A percentile compares a stretch with the other conserved stretches of the same genome.
Evolutionary conservation across 2,113 vertebrate species (phyloP).

Genomic region (Agelaius tricolor): DNA sequence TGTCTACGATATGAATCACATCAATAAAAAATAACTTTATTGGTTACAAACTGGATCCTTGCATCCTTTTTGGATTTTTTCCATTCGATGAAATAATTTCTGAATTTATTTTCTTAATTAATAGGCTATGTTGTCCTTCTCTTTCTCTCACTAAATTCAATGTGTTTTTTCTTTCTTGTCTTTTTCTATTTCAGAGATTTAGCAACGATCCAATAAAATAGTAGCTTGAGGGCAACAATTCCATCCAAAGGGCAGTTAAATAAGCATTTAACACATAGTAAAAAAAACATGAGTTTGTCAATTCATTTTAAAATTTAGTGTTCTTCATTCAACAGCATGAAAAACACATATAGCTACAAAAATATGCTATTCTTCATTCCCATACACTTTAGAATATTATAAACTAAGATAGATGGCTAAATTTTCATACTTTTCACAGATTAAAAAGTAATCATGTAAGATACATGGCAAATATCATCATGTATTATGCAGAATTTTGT

Average conservation of each 20-base stretch:
- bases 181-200: background rate
- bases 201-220: background rate
- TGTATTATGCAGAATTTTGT: background rate
- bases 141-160: background rate
- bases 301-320: background rate
- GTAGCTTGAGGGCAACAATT: background rate
- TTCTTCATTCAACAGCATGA: background rate
- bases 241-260: background rate
- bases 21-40: background rate
- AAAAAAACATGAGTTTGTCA: background rate
- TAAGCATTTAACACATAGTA: background rate
- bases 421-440: background rate
- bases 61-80: background rate
- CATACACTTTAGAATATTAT: background rate
- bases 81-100: background rate
- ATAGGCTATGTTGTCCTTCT: background rate
- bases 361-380: background rate
- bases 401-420: background rate
- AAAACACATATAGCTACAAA: background rate
- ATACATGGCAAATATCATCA: rapidly evolving
- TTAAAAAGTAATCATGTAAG: background rate
- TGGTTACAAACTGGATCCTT: background rate
- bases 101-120: background rate
- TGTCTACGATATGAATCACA: background rate
- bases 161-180: rapidly evolving